Conservation (phyloP, 2,797 vertebrate species). For the Hippoglossus hippoglossus region DNA sequence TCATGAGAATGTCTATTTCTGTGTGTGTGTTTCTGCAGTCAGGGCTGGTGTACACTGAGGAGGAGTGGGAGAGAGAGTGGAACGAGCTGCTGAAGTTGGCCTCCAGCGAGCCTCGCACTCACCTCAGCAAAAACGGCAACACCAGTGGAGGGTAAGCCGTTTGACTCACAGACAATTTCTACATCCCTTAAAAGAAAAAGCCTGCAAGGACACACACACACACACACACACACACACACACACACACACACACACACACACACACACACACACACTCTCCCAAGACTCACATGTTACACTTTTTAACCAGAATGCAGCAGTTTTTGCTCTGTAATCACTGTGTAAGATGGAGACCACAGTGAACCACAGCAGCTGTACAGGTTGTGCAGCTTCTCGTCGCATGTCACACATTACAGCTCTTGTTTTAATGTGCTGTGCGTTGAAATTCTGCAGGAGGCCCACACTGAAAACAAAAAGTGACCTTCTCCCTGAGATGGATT, state of each 20-base stretch:
- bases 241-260: too few relatives aligned
- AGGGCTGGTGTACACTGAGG: conserved; percentile 96
- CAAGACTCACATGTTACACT: conserved; percentile 1
- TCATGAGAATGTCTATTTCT: conserved; percentile 38
- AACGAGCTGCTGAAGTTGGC: conserved; percentile 97
- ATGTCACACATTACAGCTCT: conserved; percentile 16
- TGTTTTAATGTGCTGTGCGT: conserved; percentile 17
- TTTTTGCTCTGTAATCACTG: background rate
- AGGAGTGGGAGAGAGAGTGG: conserved; percentile 99
- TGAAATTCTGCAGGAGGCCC: conserved; percentile 28
- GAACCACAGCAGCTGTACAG: background rate
- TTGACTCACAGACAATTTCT: background rate
- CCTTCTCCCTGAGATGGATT: conserved; percentile 56
- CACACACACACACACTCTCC: too few relatives aligned
- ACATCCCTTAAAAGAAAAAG: background rate
- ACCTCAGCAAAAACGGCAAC: conserved; percentile 95
- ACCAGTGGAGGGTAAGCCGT: conserved; percentile 91
- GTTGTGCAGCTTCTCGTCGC: background rate
- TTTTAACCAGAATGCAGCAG: background rate
- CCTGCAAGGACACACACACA: background rate
- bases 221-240: too few relatives aligned
- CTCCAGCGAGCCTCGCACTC: conserved; percentile 96
- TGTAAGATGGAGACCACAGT: background rate
- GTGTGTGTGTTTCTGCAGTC: conserved; percentile 83
- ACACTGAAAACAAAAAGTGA: conserved; percentile 62